Conservation (phyloP, 1,140 invertebrate genomes). For the Aradophagus sp. region DNA sequence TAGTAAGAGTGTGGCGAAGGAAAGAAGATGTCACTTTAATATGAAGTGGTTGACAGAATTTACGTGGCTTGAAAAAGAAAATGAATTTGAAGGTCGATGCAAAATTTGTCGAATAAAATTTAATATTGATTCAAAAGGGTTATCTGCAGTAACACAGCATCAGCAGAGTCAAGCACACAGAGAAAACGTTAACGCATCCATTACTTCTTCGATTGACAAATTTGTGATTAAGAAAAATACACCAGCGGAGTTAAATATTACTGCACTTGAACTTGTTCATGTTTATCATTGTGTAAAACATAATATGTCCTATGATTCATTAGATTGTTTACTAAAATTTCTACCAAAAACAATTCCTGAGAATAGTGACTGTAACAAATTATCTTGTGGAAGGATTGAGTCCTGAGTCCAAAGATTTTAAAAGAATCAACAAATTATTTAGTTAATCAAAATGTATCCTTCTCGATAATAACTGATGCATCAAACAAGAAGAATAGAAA, state of each 20-base stretch:
- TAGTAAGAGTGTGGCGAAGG: background rate
- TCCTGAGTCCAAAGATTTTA: background rate
- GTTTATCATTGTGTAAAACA: background rate
- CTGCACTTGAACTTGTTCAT: background rate
- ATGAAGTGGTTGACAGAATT: background rate
- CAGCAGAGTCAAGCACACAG: background rate
- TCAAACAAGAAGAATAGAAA: slow-evolving; percentile 1
- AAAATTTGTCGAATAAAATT: background rate
- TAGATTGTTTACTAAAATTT: background rate
- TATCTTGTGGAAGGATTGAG: slow-evolving; percentile 1
- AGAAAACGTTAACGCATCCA: slow-evolving; percentile 1
- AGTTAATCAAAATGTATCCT: background rate
- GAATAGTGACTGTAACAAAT: background rate
- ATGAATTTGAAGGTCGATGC: slow-evolving; percentile 4
- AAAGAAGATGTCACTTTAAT: slow-evolving; percentile 1
- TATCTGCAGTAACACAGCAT: background rate
- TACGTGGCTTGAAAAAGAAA: background rate
- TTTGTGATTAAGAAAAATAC: background rate
- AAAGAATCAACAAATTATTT: background rate
- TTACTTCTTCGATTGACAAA: background rate
- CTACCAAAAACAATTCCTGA: slow-evolving; percentile 1
- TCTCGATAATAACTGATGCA: slow-evolving; percentile 2
- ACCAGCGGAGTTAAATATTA: background rate
- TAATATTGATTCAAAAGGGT: slow-evolving; percentile 1
- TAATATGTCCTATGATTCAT: background rate